Base-by-base conservation (phyloP, 2,888 invertebrate species). In the Sinotaia quadrata region DNA sequence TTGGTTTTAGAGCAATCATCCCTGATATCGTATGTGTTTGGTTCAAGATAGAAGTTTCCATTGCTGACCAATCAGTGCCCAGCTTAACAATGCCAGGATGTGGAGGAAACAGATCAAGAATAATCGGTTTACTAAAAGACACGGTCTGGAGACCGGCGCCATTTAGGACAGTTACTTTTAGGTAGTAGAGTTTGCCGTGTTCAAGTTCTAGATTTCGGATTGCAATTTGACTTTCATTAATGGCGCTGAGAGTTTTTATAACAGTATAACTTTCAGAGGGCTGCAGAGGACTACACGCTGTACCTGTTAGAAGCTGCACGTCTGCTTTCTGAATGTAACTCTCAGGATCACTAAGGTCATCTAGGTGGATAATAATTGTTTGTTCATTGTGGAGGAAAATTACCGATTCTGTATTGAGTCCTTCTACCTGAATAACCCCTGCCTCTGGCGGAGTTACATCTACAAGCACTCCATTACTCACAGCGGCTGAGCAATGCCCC, bases 391-490 rank as follows among this genome's bases (percentile, higher is more conserved):
- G 78, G 18, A 76, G 56, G 41, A 71, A 75, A 4, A 67, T 29
- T 5, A 75, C 73, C 1, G 77, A 77, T 62, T 77, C 76, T 34
- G 78, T 76, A 44, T 70, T 67, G 21, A 73, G 71, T 33, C 79
- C 71, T 0, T 71, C 67, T 12, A 78, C 79, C 47, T 76, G 78
- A 0, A 76, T 47, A 57, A 79, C 76, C 44, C 74, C 75, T 10
- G 77, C 73, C 36, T 41, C 34, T 12, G 81, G 79, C 12, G 80
- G 78, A 8, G 80, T 76, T 1, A 67, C 62, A 66, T 81, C 81
- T 8, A 80, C 68, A 58, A 78, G 71, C 10, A 81, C 66, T 7
- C 67, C 78, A 33, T 80, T 72, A 2, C 79, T 78, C 57, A 61
- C 61, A 5, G 71, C 72, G 8, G 70, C n/a, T 1, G 75, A 68